Base-by-base conservation (phyloP, 1,140 invertebrate species). In the Drosophila carrolli region DNA sequence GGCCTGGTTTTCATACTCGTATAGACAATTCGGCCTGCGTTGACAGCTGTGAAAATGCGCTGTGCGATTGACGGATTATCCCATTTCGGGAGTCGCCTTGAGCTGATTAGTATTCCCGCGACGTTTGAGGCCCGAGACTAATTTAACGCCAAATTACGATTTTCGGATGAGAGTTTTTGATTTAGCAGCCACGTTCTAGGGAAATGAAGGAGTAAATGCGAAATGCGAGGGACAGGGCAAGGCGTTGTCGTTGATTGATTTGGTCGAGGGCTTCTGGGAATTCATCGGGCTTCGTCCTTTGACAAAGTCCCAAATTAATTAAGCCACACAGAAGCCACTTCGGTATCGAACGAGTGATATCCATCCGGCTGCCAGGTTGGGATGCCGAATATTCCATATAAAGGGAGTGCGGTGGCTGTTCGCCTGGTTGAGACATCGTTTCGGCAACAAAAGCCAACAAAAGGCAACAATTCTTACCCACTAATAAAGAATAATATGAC, bases 401-500 rank as follows among this genome's bases (percentile, higher is more conserved):
- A n/a, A 44, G 5, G n/a, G 48, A 1, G 29, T 27, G 14, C 38
- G 8, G 14, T 41, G 53, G 27, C 67, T 37, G 19, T 5, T 43
- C 44, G 35, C 58, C 16, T 47, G 51, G 55, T 54, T 55, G 55
- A 60, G 56, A 70, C 74, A 56, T 56, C 56, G 73, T 70, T 60
- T 50, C 56, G 75, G 48, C 57, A 75, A 78, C 77, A 79, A 88
- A 88, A 89, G 83, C 79, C 79, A 89, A 80, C 75, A 83, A 88
- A 88, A 88, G 80, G 83, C 84, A 88, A 83, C 84, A 88, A 89
- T 88, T 88, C 84, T 88, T 88, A 78, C 65, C 83, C 83, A 89
- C 83, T 88, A 89, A 88, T 88, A 88, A 88, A 89, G 84, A 88
- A 88, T 88, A 89, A 88, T 88, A 88, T 83, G 83, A 89, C 76